Evolutionary conservation across 2,113 vertebrate species (phyloP), one percentile per base, ranked within the genome.

Genomic region (Hemichromis elongatus): DNA sequence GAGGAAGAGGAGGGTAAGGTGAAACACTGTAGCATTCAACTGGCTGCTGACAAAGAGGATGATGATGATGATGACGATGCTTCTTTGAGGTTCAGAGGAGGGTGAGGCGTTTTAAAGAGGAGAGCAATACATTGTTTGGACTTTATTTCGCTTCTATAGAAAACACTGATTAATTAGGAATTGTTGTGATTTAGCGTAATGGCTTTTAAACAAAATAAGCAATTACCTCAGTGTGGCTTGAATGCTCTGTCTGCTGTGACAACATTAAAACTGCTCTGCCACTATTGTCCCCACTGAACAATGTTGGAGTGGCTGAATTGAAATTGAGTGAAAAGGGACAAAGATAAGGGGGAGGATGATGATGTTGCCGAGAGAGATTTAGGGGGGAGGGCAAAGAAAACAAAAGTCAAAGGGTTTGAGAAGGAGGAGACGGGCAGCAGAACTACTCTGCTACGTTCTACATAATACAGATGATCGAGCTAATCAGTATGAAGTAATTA

Each of bases 351-450:
- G 86, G 68, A 53, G 78, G 85, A 82, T 24, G 85, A 81, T 52
- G 87, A 86, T 87, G 86, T 30, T 79, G 68, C 40, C 77, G 19
- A 35, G 63, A 75, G 19, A 78, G 42, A 47, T 59, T 75, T 35
- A 52, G 45, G 81, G 90, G 89, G 90, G 82, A 82, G 83, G 91
- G 87, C 68, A 56, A 78, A 87, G 61, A 83, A 85, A 84, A 92
- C 81, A 83, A 88, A 91, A 90, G 86, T 83, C 18, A 84, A 77
- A 37, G 30, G 70, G 85, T 19, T 75, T 78, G 81, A 77, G 55
- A 35, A 79, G 84, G 84, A 55, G 40, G 89, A 45, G 24, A 6
- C 11, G 24, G 35, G 61, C 14, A 45, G 50, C 55, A 81, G 19
- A 50, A 77, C 7, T 5, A 16, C 40, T 66, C 24, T 77, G 61